These are phyloP conservation scores for Synanceia verrucosa DNA, from an alignment of 2,797 vertebrate species.

Conservation along the genomic window DNA sequence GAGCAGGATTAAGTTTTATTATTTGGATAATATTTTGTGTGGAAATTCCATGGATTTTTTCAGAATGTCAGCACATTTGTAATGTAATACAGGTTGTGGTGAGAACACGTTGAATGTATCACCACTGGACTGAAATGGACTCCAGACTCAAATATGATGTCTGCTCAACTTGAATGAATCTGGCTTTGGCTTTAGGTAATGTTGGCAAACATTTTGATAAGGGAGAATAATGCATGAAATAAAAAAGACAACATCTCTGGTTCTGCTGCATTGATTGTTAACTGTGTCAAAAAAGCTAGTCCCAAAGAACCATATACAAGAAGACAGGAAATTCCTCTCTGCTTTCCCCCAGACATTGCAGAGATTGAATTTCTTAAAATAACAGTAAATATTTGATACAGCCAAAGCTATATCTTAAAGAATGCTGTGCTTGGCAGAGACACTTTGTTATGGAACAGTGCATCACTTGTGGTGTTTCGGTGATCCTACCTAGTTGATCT, in stretches of 20 bases:
- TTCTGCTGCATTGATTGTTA: neutral
- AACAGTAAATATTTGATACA: constrained; percentile 26
- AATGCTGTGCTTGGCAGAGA: constrained; percentile 33
- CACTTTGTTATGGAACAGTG: constrained; percentile 5
- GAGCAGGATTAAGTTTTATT: too few relatives aligned
- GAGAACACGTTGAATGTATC: too few relatives aligned
- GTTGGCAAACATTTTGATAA: neutral
- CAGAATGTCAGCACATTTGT: neutral
- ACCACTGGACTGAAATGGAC: too few relatives aligned
- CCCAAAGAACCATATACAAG: neutral
- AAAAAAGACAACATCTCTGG: neutral
- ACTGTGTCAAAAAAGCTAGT: neutral
- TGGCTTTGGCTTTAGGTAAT: too few relatives aligned
- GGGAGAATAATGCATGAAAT: neutral
- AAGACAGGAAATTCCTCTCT: neutral
- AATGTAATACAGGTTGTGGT: neutral
- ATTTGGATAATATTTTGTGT: too few relatives aligned
- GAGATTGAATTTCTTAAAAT: constrained; percentile 36
- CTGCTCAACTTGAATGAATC: too few relatives aligned
- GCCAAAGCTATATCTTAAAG: neutral
- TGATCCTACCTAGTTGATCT: too few relatives aligned
- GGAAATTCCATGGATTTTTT: neutral
- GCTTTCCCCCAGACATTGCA: neutral
- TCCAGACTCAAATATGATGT: too few relatives aligned
- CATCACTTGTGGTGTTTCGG: neutral